Evolutionary conservation across 2,113 vertebrate genomes (phyloP), one percentile per base, ranked within the genome.

Genomic region (Scytalopus superciliaris): DNA sequence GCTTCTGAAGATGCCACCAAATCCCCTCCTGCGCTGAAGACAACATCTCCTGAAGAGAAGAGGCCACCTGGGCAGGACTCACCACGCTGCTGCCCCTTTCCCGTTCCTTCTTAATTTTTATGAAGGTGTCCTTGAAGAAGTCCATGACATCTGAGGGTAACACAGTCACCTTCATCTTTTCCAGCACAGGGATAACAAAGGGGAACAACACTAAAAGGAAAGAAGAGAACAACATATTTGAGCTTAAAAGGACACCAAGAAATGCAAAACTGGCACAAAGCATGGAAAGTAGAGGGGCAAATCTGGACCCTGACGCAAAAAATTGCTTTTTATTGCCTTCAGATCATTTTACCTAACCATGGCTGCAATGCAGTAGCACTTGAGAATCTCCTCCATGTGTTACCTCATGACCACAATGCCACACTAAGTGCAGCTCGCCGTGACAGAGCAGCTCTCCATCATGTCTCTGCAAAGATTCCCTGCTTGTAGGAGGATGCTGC

Each of bases 161-260:
- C 8, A 98, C 24, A 30, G 88, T 95, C 40, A 98, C 25, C 8
- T 98, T 97, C 63, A 98, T 33, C 96, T 97, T 98, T 12, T 97
- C 84, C 55, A 99, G 57, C 37, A 98, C 2, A 7, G 97, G 97
- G 18, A 2, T 14, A 39, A 97, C 0, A 17, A 97, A 98, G 9
- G 98, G 98, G 81, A 99, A 98, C 31, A 98, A 8, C 53, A 93
- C 98, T 99, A 87, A 28, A 83, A 89, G 30, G 19, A 78, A 63
- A 73, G 23, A 67, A 47, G 23, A 60, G 9, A 73, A 57, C 33
- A 39, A 56, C 1, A 2, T 7, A 24, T 30, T 63, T 69, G 45
- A 45, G 45, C 19, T 33, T 24, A 55, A 33, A 66, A 13, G 6
- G 17, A 10, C 2, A 17, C 27, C 1, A 9, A 53, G 28, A 83